These are phyloP conservation scores for Danionella dracula DNA, from an alignment of 2,797 vertebrate species.

Conservation along the genomic window DNA sequence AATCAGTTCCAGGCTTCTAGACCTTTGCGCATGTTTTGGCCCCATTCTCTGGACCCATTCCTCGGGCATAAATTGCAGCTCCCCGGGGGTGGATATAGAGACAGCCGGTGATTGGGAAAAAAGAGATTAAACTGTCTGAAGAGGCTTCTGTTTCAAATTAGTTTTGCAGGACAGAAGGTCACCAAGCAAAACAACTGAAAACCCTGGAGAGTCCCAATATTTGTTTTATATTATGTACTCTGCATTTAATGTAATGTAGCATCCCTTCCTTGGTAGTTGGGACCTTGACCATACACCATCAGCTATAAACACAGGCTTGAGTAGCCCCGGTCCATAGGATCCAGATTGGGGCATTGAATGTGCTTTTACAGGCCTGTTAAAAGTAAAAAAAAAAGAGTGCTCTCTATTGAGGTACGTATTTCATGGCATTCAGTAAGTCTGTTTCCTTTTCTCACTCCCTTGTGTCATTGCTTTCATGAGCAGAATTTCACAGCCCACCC, in stretches of 20 bases:
- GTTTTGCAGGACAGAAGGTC: slow-evolving; percentile 59
- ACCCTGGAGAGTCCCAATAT: neutral
- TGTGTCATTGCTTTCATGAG: neutral
- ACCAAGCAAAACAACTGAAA: slow-evolving; percentile 34
- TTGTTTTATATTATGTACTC: neutral
- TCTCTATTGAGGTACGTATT: slow-evolving; percentile 55
- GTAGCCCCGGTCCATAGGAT: neutral
- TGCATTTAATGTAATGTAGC: neutral
- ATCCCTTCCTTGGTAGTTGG: neutral
- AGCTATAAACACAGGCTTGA: neutral
- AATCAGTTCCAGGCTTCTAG: slow-evolving; percentile 61
- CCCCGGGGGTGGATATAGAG: slow-evolving; percentile 53
- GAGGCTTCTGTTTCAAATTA: slow-evolving; percentile 65
- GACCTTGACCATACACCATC: no score
- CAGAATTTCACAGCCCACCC: slow-evolving; percentile 22
- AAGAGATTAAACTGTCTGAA: slow-evolving; percentile 65
- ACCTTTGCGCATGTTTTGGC: slow-evolving; percentile 31
- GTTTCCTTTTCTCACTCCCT: neutral
- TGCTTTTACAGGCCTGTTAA: slow-evolving; percentile 61
- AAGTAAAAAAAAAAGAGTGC: slow-evolving; percentile 53
- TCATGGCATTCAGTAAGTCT: slow-evolving; percentile 45
- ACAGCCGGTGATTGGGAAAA: slow-evolving; percentile 40
- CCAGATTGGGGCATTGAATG: slow-evolving; percentile 32
- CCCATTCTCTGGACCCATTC: slow-evolving; percentile 50
- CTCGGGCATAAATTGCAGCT: slow-evolving; percentile 63